These are phyloP conservation scores for Turritopsis dohrnii DNA, from an alignment of 30 jellyfish, hydroid and myxozoan species.

Conservation along the genomic window DNA sequence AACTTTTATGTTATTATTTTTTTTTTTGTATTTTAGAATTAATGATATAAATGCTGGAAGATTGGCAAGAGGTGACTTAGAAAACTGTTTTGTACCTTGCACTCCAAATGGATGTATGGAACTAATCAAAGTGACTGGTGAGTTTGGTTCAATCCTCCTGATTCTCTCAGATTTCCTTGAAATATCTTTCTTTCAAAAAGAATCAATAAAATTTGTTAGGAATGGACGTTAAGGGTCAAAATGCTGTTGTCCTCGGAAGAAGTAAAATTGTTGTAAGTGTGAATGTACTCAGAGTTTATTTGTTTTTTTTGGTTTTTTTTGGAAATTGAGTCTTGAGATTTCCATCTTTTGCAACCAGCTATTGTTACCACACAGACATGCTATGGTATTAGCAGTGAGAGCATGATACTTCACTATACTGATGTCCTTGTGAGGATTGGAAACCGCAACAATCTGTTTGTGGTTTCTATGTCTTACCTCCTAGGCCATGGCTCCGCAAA, in stretches of 20 bases:
- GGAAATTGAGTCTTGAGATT: no score
- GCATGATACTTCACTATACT: no score
- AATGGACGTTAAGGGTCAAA: conserved; percentile 59
- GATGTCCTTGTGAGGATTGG: no score
- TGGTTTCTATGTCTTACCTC: no score
- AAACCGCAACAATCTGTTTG: no score
- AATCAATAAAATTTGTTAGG: conserved; percentile 19
- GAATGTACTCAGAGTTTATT: no score
- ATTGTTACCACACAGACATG: no score
- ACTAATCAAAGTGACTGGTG: conserved; percentile 55
- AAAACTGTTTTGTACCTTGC: conserved; percentile 77
- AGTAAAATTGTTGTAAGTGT: conserved; percentile 94
- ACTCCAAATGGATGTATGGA: conserved; percentile 95
- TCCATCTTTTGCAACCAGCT: no score
- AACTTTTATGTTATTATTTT: conserved; percentile 6
- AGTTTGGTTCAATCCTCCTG: background rate
- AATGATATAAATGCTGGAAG: conserved; percentile 93
- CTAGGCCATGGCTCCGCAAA: no score
- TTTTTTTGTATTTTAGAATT: conserved; percentile 42
- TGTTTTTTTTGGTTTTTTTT: no score
- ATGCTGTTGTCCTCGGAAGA: conserved; percentile 96
- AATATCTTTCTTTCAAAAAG: background rate
- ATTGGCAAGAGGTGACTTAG: conserved; percentile 80
- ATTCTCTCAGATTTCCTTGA: no score
- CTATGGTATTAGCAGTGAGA: no score